Conservation (phyloP, 2,888 invertebrate species). For the Metellina segmentata region DNA sequence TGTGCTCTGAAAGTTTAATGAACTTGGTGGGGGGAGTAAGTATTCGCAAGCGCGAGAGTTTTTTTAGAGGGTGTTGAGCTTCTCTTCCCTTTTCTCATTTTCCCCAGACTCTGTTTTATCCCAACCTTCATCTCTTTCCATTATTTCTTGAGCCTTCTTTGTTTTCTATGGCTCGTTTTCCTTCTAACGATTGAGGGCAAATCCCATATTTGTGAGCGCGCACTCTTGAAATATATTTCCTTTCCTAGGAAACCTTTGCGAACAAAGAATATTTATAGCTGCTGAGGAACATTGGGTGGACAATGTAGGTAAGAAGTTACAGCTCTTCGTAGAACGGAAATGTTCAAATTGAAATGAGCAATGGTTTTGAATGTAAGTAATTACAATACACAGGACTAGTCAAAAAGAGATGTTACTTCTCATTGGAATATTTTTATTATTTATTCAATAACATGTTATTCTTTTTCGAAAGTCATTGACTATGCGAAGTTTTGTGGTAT, state of each 20-base stretch:
- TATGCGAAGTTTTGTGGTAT: no score
- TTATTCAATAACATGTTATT: no score
- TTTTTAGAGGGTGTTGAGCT: slow-evolving; percentile 19
- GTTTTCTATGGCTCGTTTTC: not conserved
- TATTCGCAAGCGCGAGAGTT: not conserved
- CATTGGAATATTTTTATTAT: no score
- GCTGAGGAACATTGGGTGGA: not conserved
- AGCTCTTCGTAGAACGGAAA: not conserved
- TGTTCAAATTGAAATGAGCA: not conserved
- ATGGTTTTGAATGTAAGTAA: not conserved
- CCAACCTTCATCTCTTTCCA: slow-evolving; percentile 46
- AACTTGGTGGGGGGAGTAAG: slow-evolving; percentile 18
- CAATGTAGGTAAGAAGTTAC: not conserved
- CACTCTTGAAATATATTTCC: slow-evolving; percentile 3
- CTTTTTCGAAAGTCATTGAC: no score
- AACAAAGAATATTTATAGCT: slow-evolving; percentile 4
- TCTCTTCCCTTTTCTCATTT: slow-evolving; percentile 33
- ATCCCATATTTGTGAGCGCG: slow-evolving; percentile 25
- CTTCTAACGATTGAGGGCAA: slow-evolving; percentile 33
- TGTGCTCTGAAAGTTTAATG: slow-evolving; percentile 69
- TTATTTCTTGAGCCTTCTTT: not conserved
- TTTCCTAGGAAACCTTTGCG: not conserved
- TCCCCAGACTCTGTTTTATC: slow-evolving; percentile 37
- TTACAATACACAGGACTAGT: no score
- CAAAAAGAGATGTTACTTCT: no score